Evolutionary conservation across 1,140 invertebrate species (phyloP).

Genomic region (Holcopasites calliopsidis): DNA sequence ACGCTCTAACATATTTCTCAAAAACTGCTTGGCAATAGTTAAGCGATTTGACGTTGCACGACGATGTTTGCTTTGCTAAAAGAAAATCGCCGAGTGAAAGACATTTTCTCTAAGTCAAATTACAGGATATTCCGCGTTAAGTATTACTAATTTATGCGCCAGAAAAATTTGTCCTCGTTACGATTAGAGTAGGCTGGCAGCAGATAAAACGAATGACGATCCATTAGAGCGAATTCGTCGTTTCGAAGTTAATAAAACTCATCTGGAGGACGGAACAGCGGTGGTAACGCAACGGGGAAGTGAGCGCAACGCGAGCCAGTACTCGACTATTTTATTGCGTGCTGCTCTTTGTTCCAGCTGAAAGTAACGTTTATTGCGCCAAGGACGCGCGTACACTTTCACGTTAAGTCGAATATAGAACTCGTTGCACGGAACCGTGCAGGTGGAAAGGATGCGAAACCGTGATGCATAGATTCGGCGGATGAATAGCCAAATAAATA

Average conservation of each 20-base stretch:
- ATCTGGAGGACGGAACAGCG: neutral
- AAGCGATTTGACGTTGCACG: no score
- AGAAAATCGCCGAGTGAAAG: no score
- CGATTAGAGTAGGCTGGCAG: no score
- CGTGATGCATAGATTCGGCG: neutral
- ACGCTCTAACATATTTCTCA: no score
- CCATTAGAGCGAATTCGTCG: neutral
- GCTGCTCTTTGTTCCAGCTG: slow-evolving; percentile 27
- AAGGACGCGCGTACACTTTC: slow-evolving; percentile 40
- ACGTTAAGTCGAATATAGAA: slow-evolving; percentile 28
- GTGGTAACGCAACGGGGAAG: slow-evolving; percentile 17
- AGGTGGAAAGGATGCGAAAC: slow-evolving; percentile 14
- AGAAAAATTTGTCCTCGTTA: no score
- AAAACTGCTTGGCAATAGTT: no score
- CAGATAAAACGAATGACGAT: neutral
- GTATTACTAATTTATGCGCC: no score
- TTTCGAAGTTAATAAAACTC: slow-evolving; percentile 1
- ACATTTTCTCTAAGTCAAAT: no score
- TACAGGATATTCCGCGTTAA: no score
- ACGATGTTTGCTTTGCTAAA: no score
- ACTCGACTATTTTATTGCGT: slow-evolving; percentile 20
- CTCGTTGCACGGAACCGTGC: slow-evolving; percentile 7
- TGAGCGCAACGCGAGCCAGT: neutral
- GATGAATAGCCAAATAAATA: no score
- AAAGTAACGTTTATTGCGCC: slow-evolving; percentile 33